Evolutionary conservation across 2,797 vertebrate species (phyloP).

Genomic region (Anolis apletophallus): DNA sequence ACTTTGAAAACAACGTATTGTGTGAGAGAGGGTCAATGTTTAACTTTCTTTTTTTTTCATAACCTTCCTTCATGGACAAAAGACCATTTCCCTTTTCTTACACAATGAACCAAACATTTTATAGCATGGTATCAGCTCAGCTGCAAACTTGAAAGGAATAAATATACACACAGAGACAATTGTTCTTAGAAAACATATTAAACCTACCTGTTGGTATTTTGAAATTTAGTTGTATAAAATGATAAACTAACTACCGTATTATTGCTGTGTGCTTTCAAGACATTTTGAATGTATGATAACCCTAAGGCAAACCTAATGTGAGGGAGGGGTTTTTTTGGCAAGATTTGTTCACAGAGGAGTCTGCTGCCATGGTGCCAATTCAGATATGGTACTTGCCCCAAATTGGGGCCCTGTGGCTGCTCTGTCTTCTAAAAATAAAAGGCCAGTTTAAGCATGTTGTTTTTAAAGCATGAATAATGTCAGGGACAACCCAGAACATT

Average conservation of each 20-base stretch:
- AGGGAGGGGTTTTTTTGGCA: too few species aligned
- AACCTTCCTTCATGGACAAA: neutral
- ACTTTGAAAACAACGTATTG: conserved; percentile 36
- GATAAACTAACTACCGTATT: neutral
- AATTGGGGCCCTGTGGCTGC: neutral
- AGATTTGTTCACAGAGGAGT: neutral
- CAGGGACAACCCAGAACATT: neutral
- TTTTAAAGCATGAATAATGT: neutral
- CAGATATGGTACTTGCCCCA: neutral
- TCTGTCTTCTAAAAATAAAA: neutral
- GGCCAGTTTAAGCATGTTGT: neutral
- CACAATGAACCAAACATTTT: neutral
- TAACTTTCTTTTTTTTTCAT: conserved; percentile 31
- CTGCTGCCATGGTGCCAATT: too few species aligned
- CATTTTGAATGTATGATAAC: too few species aligned
- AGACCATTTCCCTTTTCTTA: neutral
- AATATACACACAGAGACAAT: too few species aligned
- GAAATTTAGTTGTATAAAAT: neutral
- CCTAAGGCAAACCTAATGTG: too few species aligned
- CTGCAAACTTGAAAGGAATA: too few species aligned
- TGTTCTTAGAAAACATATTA: neutral
- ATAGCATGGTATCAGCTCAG: too few species aligned
- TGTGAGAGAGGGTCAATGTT: conserved; percentile 51
- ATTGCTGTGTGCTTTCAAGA: too few species aligned
- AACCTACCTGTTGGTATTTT: neutral